phyloP scores from a whole-genome alignment of 2,888 invertebrate genomes.

The Oligia latruncula region DNA sequence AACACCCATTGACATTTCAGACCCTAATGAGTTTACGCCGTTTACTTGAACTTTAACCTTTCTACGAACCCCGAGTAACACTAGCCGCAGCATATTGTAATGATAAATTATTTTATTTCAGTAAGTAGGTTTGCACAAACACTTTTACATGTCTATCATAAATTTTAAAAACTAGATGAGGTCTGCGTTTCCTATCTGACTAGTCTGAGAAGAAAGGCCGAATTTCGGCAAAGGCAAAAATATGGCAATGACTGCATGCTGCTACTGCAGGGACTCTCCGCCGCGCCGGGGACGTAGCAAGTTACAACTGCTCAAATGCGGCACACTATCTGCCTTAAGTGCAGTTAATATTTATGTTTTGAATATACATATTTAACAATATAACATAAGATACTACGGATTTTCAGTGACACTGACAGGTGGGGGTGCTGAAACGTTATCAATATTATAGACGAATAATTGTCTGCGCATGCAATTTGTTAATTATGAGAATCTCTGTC shows the following conservation, averaged over 20 bases:
- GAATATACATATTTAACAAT: neutral
- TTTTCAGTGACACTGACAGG: neutral
- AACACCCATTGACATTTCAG: too few relatives aligned
- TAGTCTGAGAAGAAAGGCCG: too few relatives aligned
- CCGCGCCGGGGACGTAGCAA: neutral
- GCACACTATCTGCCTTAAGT: neutral
- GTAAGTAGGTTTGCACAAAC: too few relatives aligned
- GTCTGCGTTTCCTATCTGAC: too few relatives aligned
- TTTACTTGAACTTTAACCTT: too few relatives aligned
- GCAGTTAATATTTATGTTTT: neutral
- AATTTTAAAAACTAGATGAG: too few relatives aligned
- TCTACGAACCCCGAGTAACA: neutral
- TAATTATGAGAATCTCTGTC: neutral
- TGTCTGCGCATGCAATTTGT: neutral
- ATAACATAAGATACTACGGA: neutral
- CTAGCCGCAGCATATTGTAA: neutral
- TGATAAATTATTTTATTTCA: too few relatives aligned
- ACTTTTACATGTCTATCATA: too few relatives aligned
- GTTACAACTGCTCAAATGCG: neutral
- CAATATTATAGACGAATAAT: neutral
- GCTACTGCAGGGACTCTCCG: neutral
- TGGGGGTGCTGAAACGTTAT: neutral
- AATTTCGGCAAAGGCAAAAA: too few relatives aligned
- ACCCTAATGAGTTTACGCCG: too few relatives aligned
- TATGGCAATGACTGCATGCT: neutral